Conservation (phyloP, 2,888 invertebrate species). For the Augochlorella aurata region DNA sequence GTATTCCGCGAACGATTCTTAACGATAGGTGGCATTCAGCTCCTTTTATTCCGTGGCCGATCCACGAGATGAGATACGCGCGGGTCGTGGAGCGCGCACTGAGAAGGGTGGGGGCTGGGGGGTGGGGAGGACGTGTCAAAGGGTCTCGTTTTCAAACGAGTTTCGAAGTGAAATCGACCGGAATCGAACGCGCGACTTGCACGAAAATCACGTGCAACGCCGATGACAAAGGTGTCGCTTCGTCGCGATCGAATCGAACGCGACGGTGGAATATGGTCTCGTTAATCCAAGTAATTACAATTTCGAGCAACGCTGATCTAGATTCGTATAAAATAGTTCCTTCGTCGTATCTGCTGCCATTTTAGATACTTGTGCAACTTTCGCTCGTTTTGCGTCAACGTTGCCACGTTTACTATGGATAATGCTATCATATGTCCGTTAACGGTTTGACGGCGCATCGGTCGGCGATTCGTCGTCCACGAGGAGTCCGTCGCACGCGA, state of each 20-base stretch:
- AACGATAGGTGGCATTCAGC: constrained; percentile 34
- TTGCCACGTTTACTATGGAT: not conserved
- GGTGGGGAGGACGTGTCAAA: constrained; percentile 33
- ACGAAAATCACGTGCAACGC: not conserved
- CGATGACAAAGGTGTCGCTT: not conserved
- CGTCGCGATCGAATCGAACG: too few species aligned
- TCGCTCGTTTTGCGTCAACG: not conserved
- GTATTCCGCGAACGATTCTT: constrained; percentile 43
- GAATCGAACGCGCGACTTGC: constrained; percentile 9
- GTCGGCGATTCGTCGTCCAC: not conserved
- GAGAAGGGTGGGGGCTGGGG: too few species aligned
- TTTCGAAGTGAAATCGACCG: constrained; percentile 27
- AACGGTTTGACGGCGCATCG: not conserved
- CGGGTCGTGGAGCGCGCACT: not conserved
- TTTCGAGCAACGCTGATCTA: not conserved
- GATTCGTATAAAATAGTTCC: not conserved
- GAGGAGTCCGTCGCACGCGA: not conserved
- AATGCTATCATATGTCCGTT: not conserved
- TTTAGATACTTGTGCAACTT: not conserved
- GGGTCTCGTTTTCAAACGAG: constrained; percentile 9
- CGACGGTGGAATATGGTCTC: not conserved
- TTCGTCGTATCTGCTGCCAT: not conserved
- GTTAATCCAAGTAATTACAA: not conserved
- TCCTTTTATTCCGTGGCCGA: constrained; percentile 24
- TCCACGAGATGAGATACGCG: constrained; percentile 36